Percentiles rank a stretch among this genome's conserved stretches.
phyloP scores from a whole-genome alignment of 2,797 vertebrate genomes.

The Thamnophis elegans region DNA sequence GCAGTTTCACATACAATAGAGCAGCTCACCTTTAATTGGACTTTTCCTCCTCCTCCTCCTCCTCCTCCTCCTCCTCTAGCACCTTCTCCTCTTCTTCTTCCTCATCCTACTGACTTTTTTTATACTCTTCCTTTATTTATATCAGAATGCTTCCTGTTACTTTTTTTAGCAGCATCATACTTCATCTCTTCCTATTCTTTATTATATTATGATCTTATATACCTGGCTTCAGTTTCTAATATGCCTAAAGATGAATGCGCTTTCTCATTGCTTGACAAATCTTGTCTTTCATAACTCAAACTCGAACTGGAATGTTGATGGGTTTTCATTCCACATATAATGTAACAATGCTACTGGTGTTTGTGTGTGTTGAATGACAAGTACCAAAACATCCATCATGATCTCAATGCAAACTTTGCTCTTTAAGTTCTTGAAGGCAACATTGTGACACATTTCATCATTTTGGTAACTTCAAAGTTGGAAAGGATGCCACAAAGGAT shows the following conservation, averaged over 20 bases:
- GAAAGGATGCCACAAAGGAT: background rate
- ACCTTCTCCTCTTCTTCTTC: too few species aligned
- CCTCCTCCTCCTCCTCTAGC: background rate
- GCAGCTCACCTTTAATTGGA: slow-evolving; percentile 19
- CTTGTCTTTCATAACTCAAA: slow-evolving; percentile 41
- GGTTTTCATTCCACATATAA: background rate
- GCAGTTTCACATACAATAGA: slow-evolving; percentile 9
- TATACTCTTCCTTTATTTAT: slow-evolving; percentile 49
- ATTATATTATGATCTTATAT: slow-evolving; percentile 47
- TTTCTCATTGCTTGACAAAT: slow-evolving; percentile 52
- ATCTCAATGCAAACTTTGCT: background rate
- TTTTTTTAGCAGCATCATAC: slow-evolving; percentile 58
- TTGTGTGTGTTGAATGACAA: background rate
- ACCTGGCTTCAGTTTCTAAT: slow-evolving; percentile 58
- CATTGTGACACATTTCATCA: background rate
- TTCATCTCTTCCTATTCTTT: slow-evolving; percentile 58
- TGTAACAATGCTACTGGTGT: background rate
- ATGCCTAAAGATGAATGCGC: slow-evolving; percentile 45
- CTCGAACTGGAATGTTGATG: background rate
- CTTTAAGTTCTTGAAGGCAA: background rate
- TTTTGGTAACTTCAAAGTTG: background rate
- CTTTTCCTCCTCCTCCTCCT: background rate
- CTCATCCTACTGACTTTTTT: background rate
- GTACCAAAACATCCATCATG: background rate
- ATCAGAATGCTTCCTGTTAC: slow-evolving; percentile 46